A percentile compares a stretch with the other conserved stretches of the same genome.
These are phyloP conservation scores for Drosophila macrothrix DNA, from an alignment of 2,888 invertebrate genomes.

Conservation along the genomic window DNA sequence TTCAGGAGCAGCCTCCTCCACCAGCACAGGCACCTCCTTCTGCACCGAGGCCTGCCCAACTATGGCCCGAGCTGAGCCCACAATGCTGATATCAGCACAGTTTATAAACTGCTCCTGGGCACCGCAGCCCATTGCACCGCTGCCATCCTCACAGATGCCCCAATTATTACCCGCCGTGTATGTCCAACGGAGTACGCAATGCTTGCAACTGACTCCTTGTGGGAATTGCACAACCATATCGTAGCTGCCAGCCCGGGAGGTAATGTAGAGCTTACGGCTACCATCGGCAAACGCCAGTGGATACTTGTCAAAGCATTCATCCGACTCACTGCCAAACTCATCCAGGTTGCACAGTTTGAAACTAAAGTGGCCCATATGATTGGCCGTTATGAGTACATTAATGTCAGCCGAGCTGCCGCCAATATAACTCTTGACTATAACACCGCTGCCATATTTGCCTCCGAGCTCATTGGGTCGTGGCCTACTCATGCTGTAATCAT, in stretches of 20 bases:
- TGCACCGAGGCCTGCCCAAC: constrained; percentile 29
- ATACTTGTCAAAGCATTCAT: constrained; percentile 86
- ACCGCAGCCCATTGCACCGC: constrained; percentile 85
- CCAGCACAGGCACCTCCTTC: constrained; percentile 24
- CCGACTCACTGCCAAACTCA: constrained; percentile 85
- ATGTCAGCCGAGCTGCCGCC: constrained; percentile 70
- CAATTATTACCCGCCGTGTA: constrained; percentile 86
- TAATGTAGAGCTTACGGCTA: constrained; percentile 63
- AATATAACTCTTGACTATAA: constrained; percentile 85
- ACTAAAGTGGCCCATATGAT: constrained; percentile 86
- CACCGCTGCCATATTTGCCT: constrained; percentile 86
- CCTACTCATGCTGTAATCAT: constrained; percentile 83
- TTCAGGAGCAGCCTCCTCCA: not conserved
- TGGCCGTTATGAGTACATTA: constrained; percentile 84
- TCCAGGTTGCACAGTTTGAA: constrained; percentile 86
- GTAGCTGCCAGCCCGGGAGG: constrained; percentile 65
- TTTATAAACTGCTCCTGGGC: constrained; percentile 86
- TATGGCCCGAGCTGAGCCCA: constrained; percentile 31
- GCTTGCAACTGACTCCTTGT: constrained; percentile 85
- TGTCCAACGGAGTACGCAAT: constrained; percentile 87
- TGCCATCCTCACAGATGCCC: constrained; percentile 85
- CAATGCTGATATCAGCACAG: constrained; percentile 86
- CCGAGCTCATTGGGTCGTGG: constrained; percentile 87
- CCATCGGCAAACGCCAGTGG: constrained; percentile 82
- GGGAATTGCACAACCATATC: constrained; percentile 81